Evolutionary conservation across 1,140 invertebrate species (phyloP), one percentile per base, ranked within the genome.

Genomic region (Aporrectodea caliginosa): DNA sequence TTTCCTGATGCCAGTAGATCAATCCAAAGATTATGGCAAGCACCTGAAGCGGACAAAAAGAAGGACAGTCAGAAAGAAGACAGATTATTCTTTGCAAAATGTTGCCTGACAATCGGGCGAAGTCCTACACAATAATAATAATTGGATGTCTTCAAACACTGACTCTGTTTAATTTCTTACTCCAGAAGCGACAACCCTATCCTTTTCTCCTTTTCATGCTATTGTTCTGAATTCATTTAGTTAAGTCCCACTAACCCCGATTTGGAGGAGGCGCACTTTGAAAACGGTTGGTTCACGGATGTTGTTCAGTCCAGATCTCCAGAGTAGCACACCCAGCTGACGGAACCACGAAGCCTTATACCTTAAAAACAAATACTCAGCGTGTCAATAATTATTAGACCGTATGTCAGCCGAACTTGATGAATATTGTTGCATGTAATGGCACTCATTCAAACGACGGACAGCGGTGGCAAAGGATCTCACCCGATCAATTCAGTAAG

Each of bases 221-320:
- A 68, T 68, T 16, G 14, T 68, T 68, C 58, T 35, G 69, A 14
- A 29, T 22, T 32, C 2, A 30, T n/a, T 14, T 27, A 27, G 30
- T n/a, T 6, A 29, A 79, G 30, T 14, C 35, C 73, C 78, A 92
- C 92, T 91, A 89, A 97, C 95, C 80, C 95, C 89, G 22, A 94
- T 95, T 87, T 98, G 96, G 16, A 97, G 85, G 74, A 97, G 86
- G 82, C 94, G 90, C 73, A 97, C 93, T 92, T 93, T 94, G 74
- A 97, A 92, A 1, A 98, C 88, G 83, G 95, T 91, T 0, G 95
- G 95, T 85, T 98, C 95, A 85, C 97, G 94, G 16, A 94, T 91
- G 31, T 95, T 91, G 69, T 92, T 93, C 12, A 97, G 87, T 92
- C 93, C 96, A 16, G 94, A 95, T 73, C 96, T 89, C 95, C 95